phyloP scores from a whole-genome alignment of 2,113 vertebrate genomes.

The Gobiocypris rarus region DNA sequence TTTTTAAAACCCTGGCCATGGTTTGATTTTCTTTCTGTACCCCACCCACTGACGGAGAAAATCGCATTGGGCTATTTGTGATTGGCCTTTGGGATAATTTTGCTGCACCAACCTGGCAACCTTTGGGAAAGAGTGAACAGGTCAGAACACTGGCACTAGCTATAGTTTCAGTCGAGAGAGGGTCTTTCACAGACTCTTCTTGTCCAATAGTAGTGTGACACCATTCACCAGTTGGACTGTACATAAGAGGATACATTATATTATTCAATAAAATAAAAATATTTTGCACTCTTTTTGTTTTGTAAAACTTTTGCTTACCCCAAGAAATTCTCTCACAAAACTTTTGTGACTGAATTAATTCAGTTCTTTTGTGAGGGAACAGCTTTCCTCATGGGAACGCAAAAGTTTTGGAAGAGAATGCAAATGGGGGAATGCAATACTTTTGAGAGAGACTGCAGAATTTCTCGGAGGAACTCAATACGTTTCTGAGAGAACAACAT shows the following conservation, averaged over 20 bases:
- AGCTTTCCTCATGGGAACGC: too few relatives aligned
- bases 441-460: not conserved
- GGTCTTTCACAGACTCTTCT: not conserved
- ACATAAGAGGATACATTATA: conserved; percentile 2
- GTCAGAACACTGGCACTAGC: conserved; percentile 56
- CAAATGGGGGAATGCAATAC: not conserved
- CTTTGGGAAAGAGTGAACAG: conserved; percentile 54
- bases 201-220: not conserved
- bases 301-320: too few relatives aligned
- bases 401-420: not conserved
- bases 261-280: conserved; percentile 15
- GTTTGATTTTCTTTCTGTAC: too few relatives aligned
- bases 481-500: not conserved
- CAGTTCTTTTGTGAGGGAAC: too few relatives aligned
- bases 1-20: not conserved
- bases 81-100: too few relatives aligned
- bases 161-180: conserved; percentile 66
- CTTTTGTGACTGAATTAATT: not conserved
- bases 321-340: too few relatives aligned
- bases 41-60: too few relatives aligned
- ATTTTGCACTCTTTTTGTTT: too few relatives aligned
- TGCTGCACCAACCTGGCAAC: too few relatives aligned
- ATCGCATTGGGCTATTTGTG: too few relatives aligned
- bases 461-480: not conserved
- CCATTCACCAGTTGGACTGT: not conserved